Evolutionary conservation across 2,113 vertebrate genomes (phyloP), one percentile per base, ranked within the genome.

Genomic region (Plotosus lineatus): DNA sequence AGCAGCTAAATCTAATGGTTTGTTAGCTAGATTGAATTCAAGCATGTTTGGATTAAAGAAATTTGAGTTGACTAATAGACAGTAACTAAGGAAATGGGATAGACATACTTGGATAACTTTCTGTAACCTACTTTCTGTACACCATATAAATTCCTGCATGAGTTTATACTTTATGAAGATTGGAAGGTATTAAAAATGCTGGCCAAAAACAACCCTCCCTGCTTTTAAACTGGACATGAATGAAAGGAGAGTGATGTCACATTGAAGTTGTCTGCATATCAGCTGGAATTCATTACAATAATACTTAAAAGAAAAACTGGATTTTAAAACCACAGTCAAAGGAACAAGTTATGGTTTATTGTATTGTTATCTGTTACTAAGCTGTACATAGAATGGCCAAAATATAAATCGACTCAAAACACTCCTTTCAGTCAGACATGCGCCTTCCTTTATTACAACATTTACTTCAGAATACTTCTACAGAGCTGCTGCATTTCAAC

Each of bases 211-310:
- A n/a, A 19, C 21, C 4, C 40, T 42, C 73, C 73, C 15, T 60
- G 11, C 21, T 53, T 77, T 55, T 50, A 23, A 81, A 68, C 14
- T 42, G 17, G 77, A 50, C 58, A 28, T 76, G 86, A 65, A 73
- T 72, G 86, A 66, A 81, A n/a, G 61, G 58, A 12, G 82, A 69
- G 17, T 89, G 86, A 89, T 87, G 87, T 92, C 84, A 91, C 89
- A 83, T 89, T 90, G 89, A 89, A 82, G 83, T 87, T 81, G 83
- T 75, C 77, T 86, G 84, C 46, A 65, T 82, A 86, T 91, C 89
- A 90, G 89, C 87, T 91, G 88, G 79, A 84, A 91, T 89, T 90
- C 82, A 89, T 91, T 90, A 82, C 80, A 72, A 77, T 53, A 42
- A n/a, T n/a, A n/a, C n/a, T n/a, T n/a, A n/a, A n/a, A n/a, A n/a